Evolutionary conservation across 2,113 vertebrate species (phyloP).

Genomic region (Donacobius atricapilla): DNA sequence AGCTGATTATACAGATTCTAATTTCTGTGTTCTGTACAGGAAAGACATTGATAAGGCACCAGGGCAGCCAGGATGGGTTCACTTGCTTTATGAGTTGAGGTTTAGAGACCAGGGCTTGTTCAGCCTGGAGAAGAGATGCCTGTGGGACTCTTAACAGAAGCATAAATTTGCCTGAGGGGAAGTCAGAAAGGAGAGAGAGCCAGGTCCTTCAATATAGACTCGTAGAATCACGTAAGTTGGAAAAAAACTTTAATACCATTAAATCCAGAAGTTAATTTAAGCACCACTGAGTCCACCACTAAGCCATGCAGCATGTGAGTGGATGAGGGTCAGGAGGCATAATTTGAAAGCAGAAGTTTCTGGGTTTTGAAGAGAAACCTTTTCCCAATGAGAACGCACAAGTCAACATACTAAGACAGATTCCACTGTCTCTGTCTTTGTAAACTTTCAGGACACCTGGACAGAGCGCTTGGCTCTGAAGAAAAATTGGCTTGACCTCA

Average conservation of each 20-base stretch:
- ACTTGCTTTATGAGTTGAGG: neutral
- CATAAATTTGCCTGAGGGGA: neutral
- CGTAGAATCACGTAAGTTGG: neutral
- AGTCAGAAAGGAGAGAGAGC: neutral
- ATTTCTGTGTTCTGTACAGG: neutral
- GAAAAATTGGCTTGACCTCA: neutral
- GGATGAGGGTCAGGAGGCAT: rapidly evolving
- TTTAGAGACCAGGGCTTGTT: neutral
- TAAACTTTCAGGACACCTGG: neutral
- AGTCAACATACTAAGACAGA: neutral
- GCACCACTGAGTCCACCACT: neutral
- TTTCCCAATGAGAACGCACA: rapidly evolving
- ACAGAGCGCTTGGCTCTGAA: neutral
- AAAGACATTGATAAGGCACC: neutral
- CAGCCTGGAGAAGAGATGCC: neutral
- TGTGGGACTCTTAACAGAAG: neutral
- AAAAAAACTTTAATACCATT: neutral
- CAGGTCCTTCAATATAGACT: neutral
- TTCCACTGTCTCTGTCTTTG: neutral
- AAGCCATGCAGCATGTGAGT: rapidly evolving
- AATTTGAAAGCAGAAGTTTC: neutral
- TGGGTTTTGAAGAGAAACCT: neutral
- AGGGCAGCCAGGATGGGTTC: rapidly evolving
- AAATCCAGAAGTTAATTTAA: neutral
- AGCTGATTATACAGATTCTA: neutral